Evolutionary conservation across 2,888 invertebrate genomes (phyloP).

Genomic region (Cerastis leucographa): DNA sequence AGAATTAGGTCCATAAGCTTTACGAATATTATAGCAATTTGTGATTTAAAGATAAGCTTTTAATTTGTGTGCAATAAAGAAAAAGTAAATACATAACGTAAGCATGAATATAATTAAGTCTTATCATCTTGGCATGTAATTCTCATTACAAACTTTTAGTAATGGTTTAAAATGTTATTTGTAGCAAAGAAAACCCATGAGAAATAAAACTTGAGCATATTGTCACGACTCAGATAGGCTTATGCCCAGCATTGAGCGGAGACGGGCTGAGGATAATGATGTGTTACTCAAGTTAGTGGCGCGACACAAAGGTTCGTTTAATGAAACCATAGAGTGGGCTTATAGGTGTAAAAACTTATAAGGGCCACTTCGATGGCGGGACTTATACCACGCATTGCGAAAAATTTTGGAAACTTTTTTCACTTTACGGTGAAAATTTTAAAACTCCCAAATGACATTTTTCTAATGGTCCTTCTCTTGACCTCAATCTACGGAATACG

Average conservation of each 20-base stretch:
- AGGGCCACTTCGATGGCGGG: neutral
- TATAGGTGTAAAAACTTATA: neutral
- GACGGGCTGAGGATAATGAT: too few relatives aligned
- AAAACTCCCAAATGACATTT: too few relatives aligned
- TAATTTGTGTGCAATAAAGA: too few relatives aligned
- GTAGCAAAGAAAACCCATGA: neutral
- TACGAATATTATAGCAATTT: too few relatives aligned
- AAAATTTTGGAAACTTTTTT: neutral
- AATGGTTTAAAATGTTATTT: neutral
- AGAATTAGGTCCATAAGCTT: too few relatives aligned
- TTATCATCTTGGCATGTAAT: neutral
- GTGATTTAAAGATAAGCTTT: too few relatives aligned
- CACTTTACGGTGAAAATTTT: too few relatives aligned
- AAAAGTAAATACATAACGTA: neutral
- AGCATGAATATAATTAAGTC: neutral
- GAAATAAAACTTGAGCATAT: conserved; percentile 1
- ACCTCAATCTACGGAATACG: too few relatives aligned
- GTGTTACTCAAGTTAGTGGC: neutral
- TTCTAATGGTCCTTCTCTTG: too few relatives aligned
- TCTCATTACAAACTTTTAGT: neutral
- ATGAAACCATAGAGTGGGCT: neutral
- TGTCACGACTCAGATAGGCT: neutral
- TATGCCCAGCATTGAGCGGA: too few relatives aligned
- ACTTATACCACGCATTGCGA: conserved; percentile 23
- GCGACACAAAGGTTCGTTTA: neutral